Base-by-base conservation (phyloP, 2,113 vertebrate genomes). In the Chionomys nivalis region DNA sequence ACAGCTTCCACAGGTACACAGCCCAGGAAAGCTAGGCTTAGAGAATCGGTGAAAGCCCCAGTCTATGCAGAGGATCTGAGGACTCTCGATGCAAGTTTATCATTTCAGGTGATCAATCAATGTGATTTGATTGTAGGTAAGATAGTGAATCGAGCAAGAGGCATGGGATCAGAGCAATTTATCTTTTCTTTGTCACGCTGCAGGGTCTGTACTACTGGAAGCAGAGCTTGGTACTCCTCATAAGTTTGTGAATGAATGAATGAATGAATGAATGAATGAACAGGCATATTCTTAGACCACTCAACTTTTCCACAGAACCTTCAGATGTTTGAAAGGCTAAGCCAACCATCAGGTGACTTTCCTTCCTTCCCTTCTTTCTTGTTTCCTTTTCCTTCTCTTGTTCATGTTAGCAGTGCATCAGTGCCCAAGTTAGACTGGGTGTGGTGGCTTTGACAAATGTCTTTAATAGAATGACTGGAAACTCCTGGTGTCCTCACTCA, bases 151-250 rank as follows among this genome's bases (percentile, higher is more conserved):
- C 23, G 19, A n/a, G 0, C 17, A n/a, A 47, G 28, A 44, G 1
- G 2, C 31, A 33, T 1, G 16, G 75, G 39, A 21, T 42, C 68
- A 39, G 44, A 44, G 44, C 33, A 1, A 5, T 81, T 52, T 39
- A 26, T 55, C 36, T 58, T n/a, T 33, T 24, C 24, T 83, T 87
- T 16, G 17, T 39, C 44, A 8, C 5, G 13, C 3, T 28, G 21
- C 6, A 21, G 26, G 3, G 7, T 66, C 52, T 11, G 0, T 3
- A 16, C 3, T 2, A 14, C 5, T 24, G 33, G 8, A 12, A 31
- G n/a, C 2, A 3, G 0, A 36, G 16, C 11, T 55, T 21, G 8
- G 19, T 6, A 47, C 4, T 23, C 23, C 17, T 13, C 16, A 0
- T 23, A 7, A 44, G 0, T 89, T 73, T 92, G 33, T 42, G n/a